Conservation (phyloP, 2,113 vertebrate species). For the Ia io region DNA sequence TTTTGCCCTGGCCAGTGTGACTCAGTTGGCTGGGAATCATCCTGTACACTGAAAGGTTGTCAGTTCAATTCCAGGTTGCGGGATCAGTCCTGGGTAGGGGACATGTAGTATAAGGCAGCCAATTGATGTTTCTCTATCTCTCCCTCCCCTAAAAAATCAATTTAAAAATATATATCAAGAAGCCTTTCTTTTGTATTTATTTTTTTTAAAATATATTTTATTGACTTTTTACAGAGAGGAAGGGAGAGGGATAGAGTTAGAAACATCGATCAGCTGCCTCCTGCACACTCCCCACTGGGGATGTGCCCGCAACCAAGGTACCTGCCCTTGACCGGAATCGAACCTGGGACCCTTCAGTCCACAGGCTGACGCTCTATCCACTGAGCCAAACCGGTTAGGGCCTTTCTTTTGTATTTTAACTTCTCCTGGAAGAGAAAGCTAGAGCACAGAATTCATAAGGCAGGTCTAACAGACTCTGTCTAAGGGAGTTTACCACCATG, state of each 20-base stretch:
- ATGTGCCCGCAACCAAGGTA: no score
- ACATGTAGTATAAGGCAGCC: neutral
- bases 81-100: neutral
- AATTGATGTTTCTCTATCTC: neutral
- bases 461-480: neutral
- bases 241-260: no score
- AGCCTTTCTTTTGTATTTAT: neutral
- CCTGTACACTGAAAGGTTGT: neutral
- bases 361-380: no score
- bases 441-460: neutral
- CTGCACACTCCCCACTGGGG: no score
- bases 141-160: neutral
- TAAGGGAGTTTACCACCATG: neutral
- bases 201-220: no score
- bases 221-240: no score
- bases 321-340: no score
- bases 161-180: neutral
- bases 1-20: neutral
- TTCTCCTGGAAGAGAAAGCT: constrained; percentile 9
- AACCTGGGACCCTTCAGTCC: no score
- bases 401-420: neutral
- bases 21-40: neutral
- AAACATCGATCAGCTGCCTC: no score
- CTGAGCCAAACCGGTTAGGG: no score
- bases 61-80: neutral